Percentiles rank a stretch among this genome's conserved stretches.
These are phyloP conservation scores for Paraescarpia echinospica DNA, from an alignment of 1,140 invertebrate genomes.

Conservation along the genomic window DNA sequence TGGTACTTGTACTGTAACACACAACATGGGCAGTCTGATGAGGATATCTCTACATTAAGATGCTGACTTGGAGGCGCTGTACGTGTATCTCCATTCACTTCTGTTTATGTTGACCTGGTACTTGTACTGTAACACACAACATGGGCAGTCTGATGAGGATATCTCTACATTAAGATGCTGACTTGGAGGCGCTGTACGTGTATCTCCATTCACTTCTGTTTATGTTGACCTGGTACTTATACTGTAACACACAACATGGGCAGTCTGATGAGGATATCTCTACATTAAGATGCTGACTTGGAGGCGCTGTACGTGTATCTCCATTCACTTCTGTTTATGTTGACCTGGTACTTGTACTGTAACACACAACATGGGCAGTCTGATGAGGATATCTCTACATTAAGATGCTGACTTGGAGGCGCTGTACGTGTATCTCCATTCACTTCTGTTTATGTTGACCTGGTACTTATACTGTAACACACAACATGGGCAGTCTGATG, in stretches of 20 bases:
- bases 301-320: too few species aligned
- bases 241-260: conserved; percentile 65
- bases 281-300: too few species aligned
- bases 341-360: conserved; percentile 94
- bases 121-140: conserved; percentile 74
- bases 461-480: conserved; percentile 90
- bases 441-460: conserved; percentile 90
- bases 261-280: background rate
- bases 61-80: too few species aligned
- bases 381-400: background rate
- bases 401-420: too few species aligned
- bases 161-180: too few species aligned
- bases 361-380: conserved; percentile 33
- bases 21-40: background rate
- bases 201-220: conserved; percentile 89
- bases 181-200: too few species aligned
- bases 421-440: conserved; percentile 79
- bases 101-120: conserved; percentile 95
- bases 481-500: background rate
- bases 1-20: conserved; percentile 88
- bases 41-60: background rate
- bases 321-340: conserved; percentile 91
- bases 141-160: background rate
- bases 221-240: conserved; percentile 92
- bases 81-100: conserved; percentile 80